phyloP scores from a whole-genome alignment of 2,888 invertebrate species.

The Agrochola lota region DNA sequence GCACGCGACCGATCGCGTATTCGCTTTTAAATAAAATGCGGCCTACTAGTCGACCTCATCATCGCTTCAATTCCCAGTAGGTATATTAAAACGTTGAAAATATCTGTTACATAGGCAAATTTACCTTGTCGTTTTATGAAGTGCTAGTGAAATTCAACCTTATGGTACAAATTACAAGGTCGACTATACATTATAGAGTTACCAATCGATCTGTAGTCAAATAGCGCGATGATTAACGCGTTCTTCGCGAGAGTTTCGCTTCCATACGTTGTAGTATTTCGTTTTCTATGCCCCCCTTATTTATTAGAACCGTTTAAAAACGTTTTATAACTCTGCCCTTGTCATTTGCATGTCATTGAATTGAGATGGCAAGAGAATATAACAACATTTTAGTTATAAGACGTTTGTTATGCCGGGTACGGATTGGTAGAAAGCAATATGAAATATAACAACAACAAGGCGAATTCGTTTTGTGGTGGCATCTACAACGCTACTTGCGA shows the following conservation, averaged over 20 bases:
- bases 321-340: slow-evolving; percentile 21
- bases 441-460: background rate
- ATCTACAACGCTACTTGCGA: no score
- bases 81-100: background rate
- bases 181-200: background rate
- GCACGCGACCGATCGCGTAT: no score
- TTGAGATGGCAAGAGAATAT: slow-evolving; percentile 13
- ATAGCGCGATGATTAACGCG: background rate
- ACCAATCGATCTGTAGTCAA: background rate
- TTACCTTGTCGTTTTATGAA: no score
- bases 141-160: background rate
- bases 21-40: no score
- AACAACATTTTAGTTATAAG: background rate
- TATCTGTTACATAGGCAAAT: background rate
- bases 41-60: no score
- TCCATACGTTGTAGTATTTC: slow-evolving; percentile 10
- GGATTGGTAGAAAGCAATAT: background rate
- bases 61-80: background rate
- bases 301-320: slow-evolving; percentile 14
- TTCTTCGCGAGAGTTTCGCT: background rate
- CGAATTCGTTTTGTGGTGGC: background rate
- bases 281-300: background rate
- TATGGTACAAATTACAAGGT: background rate
- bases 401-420: slow-evolving; percentile 5
- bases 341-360: slow-evolving; percentile 44